phyloP scores from a whole-genome alignment of 2,113 vertebrate genomes.

The Eudyptes chrysolophus region DNA sequence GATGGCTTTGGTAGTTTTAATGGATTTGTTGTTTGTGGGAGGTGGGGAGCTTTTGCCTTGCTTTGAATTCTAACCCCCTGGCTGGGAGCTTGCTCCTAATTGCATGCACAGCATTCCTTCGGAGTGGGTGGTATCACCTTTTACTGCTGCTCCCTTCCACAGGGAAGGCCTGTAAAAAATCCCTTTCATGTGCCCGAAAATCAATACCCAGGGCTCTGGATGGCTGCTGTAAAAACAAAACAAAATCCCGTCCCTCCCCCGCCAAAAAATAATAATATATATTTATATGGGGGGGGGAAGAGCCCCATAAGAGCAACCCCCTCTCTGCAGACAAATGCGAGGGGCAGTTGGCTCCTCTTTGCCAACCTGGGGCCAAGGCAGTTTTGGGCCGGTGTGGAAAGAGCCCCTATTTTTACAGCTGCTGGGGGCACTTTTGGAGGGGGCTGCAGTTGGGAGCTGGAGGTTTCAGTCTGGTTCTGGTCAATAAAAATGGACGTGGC shows the following conservation, averaged over 20 bases:
- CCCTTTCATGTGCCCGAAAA: conserved; percentile 73
- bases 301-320: neutral
- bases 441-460: neutral
- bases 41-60: conserved; percentile 70
- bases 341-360: neutral
- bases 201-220: conserved; percentile 71
- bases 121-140: conserved; percentile 86
- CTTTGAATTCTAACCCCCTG: conserved; percentile 73
- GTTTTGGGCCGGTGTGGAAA: neutral
- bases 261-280: neutral
- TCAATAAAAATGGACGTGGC: conserved; percentile 12
- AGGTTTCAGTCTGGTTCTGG: neutral
- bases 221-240: conserved; percentile 68
- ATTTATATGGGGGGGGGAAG: fast-evolving
- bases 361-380: neutral
- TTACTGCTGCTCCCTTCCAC: conserved; percentile 75
- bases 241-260: conserved; percentile 37
- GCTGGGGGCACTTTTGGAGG: neutral
- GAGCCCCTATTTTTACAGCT: conserved; percentile 36
- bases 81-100: conserved; percentile 82
- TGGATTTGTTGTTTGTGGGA: conserved; percentile 77
- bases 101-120: conserved; percentile 90
- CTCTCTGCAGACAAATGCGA: neutral
- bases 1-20: conserved; percentile 84
- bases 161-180: conserved; percentile 73